Evolutionary conservation across 2,888 invertebrate species (phyloP).

Genomic region (Melanotus villosus): DNA sequence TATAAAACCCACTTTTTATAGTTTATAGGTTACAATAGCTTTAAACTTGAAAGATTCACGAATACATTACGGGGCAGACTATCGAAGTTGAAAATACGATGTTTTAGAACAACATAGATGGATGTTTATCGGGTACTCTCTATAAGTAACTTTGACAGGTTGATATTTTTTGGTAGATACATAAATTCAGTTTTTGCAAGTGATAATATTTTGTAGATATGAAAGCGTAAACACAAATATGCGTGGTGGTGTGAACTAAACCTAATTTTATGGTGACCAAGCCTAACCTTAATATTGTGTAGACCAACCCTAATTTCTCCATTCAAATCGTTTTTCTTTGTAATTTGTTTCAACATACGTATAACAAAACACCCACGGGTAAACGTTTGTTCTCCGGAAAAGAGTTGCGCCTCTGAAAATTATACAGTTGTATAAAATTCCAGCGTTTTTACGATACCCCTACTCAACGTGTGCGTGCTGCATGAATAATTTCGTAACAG

Average conservation of each 20-base stretch:
- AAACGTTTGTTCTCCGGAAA: conserved; percentile 15
- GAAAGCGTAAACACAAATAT: background rate
- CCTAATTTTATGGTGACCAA: too few species aligned
- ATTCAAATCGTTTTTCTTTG: background rate
- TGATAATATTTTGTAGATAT: background rate
- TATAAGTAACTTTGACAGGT: too few species aligned
- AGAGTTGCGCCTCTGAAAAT: conserved; percentile 19
- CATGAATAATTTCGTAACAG: conserved; percentile 26
- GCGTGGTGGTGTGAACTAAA: too few species aligned
- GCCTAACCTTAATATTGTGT: too few species aligned
- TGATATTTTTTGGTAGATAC: background rate
- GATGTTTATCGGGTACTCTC: too few species aligned
- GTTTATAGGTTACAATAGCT: background rate
- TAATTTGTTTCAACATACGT: conserved; percentile 26
- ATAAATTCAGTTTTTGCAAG: background rate
- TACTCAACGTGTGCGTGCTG: conserved; percentile 17
- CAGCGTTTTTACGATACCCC: conserved; percentile 23
- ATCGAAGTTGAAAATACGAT: too few species aligned
- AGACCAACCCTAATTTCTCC: too few species aligned
- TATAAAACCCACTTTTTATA: background rate
- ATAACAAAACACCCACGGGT: conserved; percentile 21
- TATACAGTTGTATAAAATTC: conserved; percentile 29
- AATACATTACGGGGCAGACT: background rate
- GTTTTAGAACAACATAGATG: too few species aligned
- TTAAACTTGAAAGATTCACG: background rate